Conservation (phyloP, 1,140 invertebrate species). For the Diplogasteroides magnus region DNA sequence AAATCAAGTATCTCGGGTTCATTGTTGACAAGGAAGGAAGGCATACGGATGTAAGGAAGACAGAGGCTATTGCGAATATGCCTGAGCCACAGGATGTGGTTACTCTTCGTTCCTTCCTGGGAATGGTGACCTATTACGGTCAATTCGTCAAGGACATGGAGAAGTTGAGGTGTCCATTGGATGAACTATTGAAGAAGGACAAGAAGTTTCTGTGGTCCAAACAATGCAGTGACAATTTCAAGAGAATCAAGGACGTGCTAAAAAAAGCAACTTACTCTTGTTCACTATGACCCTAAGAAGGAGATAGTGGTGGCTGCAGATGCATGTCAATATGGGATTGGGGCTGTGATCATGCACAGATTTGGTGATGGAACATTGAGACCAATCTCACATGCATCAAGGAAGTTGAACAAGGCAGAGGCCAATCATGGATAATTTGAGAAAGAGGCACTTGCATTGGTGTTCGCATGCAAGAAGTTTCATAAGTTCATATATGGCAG, state of each 20-base stretch:
- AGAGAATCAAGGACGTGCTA: slow-evolving; percentile 43
- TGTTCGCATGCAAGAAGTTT: slow-evolving; percentile 56
- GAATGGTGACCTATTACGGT: slow-evolving; percentile 31
- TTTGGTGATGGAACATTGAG: slow-evolving; percentile 42
- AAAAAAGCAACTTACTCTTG: slow-evolving; percentile 37
- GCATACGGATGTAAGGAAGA: slow-evolving; percentile 18
- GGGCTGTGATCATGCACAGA: slow-evolving; percentile 58
- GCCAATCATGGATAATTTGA: slow-evolving; percentile 58
- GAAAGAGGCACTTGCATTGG: slow-evolving; percentile 59
- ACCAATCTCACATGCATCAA: slow-evolving; percentile 55
- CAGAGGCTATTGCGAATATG: slow-evolving; percentile 19
- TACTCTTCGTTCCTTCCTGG: slow-evolving; percentile 34
- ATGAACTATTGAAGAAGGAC: slow-evolving; percentile 18
- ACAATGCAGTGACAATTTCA: slow-evolving; percentile 32
- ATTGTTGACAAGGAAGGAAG: slow-evolving; percentile 17
- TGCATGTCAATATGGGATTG: slow-evolving; percentile 58
- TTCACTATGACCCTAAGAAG: slow-evolving; percentile 54
- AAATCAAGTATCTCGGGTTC: slow-evolving; percentile 20
- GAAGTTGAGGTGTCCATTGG: slow-evolving; percentile 16
- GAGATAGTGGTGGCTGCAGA: slow-evolving; percentile 58
- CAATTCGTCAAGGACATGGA: slow-evolving; percentile 12
- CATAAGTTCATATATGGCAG: slow-evolving; percentile 57
- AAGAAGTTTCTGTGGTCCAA: slow-evolving; percentile 17
- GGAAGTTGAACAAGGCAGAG: slow-evolving; percentile 53
- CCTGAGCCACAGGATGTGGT: slow-evolving; percentile 28